phyloP scores from a whole-genome alignment of 2,113 vertebrate species.

The Planiliza haematocheilus region DNA sequence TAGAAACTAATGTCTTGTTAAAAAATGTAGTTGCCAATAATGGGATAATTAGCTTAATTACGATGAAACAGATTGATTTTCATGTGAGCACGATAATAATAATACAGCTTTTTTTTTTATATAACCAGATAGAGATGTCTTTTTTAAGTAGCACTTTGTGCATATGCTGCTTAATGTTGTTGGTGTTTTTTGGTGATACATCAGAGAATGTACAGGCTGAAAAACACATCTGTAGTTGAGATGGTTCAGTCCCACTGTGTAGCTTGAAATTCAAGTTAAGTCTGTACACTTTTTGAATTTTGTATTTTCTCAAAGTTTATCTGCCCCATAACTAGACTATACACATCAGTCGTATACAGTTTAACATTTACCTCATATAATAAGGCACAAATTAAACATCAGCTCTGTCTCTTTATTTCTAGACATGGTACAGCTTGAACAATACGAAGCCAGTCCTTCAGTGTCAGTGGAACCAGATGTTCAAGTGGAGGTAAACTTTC shows the following conservation, averaged over 20 bases:
- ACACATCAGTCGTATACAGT: background rate
- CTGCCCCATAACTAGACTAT: background rate
- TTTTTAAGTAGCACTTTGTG: background rate
- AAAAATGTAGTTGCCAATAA: background rate
- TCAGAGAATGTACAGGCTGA: too few species aligned
- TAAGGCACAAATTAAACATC: background rate
- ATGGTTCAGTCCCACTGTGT: background rate
- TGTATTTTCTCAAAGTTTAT: background rate
- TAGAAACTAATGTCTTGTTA: background rate
- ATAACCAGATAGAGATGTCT: background rate
- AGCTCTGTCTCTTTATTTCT: conserved; percentile 19
- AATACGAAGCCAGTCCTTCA: conserved; percentile 83
- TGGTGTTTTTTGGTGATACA: too few species aligned
- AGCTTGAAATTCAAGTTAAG: background rate
- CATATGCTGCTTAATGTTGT: background rate
- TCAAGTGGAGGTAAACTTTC: conserved; percentile 83
- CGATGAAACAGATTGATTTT: background rate
- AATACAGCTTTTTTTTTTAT: too few species aligned
- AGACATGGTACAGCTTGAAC: conserved; percentile 94
- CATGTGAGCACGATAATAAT: too few species aligned
- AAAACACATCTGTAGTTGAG: background rate
- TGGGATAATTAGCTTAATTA: conserved; percentile 1
- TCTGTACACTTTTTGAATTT: too few species aligned
- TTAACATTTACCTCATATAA: background rate
- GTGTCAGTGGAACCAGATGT: conserved; percentile 81